Conservation (phyloP, 2,888 invertebrate species). For the Nymphalis polychloros region DNA sequence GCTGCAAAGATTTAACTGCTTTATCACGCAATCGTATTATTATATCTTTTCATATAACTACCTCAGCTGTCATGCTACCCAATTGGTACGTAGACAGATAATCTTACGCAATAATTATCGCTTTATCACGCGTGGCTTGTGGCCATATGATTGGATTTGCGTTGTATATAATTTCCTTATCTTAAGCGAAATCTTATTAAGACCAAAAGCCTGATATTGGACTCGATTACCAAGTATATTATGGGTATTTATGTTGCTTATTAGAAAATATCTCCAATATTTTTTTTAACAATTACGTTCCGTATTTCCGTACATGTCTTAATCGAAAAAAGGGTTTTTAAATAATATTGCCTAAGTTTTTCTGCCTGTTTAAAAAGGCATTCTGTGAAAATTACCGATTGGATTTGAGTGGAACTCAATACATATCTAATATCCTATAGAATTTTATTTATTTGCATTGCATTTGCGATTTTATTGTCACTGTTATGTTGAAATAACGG, state of each 20-base stretch:
- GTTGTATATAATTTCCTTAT: slow-evolving; percentile 21
- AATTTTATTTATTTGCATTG: too few relatives aligned
- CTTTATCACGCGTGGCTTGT: slow-evolving; percentile 22
- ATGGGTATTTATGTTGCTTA: not conserved
- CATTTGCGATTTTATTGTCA: too few relatives aligned
- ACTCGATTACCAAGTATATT: not conserved
- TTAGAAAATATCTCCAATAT: not conserved
- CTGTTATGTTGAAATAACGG: too few relatives aligned
- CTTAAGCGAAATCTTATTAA: slow-evolving; percentile 25
- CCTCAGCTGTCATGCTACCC: slow-evolving; percentile 2
- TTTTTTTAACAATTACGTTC: too few relatives aligned
- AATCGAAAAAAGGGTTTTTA: too few relatives aligned
- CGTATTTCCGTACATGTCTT: too few relatives aligned
- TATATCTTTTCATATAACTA: not conserved
- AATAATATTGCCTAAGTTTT: too few relatives aligned
- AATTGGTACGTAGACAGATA: slow-evolving; percentile 7
- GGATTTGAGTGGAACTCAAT: too few relatives aligned
- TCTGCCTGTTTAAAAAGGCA: too few relatives aligned
- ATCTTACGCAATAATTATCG: slow-evolving; percentile 15
- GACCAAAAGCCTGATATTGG: slow-evolving; percentile 4
- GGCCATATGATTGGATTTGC: slow-evolving; percentile 22
- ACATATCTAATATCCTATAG: too few relatives aligned
- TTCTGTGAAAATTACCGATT: too few relatives aligned
- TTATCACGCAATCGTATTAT: not conserved
- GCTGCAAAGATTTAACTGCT: too few relatives aligned